These are phyloP conservation scores for Thalassarche chlororhynchos DNA, from an alignment of 2,113 vertebrate genomes.

Conservation along the genomic window DNA sequence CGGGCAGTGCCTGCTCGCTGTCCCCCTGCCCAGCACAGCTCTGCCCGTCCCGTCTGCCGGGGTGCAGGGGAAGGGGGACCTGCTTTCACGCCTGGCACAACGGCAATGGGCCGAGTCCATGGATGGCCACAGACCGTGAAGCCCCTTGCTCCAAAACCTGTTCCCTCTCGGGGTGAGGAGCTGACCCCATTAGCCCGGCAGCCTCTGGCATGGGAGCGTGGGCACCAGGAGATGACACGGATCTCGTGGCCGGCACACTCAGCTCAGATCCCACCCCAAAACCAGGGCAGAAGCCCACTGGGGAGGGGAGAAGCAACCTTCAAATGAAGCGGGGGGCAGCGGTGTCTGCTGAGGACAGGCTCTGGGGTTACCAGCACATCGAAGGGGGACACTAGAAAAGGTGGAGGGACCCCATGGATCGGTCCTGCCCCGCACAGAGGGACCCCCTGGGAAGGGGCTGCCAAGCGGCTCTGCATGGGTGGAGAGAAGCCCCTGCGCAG, in stretches of 20 bases:
- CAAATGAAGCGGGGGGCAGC: fast-evolving
- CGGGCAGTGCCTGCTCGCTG: not conserved
- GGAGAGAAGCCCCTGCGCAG: not conserved
- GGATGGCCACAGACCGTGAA: not conserved
- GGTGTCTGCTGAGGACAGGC: not conserved
- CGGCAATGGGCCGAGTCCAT: not conserved
- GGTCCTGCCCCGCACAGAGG: not conserved
- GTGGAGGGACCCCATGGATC: not conserved
- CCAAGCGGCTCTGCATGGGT: not conserved
- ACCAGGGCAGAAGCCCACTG: not conserved
- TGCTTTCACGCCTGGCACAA: not conserved
- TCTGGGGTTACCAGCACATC: not conserved
- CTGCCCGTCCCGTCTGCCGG: not conserved
- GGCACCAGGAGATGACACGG: not conserved
- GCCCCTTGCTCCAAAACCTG: not conserved
- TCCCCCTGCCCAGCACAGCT: not conserved
- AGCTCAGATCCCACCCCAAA: not conserved
- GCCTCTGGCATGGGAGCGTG: not conserved
- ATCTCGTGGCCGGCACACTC: fast-evolving
- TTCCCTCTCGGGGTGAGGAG: not conserved
- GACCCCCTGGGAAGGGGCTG: not conserved
- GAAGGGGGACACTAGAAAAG: not conserved
- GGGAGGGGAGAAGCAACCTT: not conserved
- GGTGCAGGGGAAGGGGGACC: not conserved
- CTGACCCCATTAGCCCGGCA: not conserved